These are phyloP conservation scores for Ophioninae sp. DNA, from an alignment of 2,888 invertebrate genomes.

Conservation along the genomic window DNA sequence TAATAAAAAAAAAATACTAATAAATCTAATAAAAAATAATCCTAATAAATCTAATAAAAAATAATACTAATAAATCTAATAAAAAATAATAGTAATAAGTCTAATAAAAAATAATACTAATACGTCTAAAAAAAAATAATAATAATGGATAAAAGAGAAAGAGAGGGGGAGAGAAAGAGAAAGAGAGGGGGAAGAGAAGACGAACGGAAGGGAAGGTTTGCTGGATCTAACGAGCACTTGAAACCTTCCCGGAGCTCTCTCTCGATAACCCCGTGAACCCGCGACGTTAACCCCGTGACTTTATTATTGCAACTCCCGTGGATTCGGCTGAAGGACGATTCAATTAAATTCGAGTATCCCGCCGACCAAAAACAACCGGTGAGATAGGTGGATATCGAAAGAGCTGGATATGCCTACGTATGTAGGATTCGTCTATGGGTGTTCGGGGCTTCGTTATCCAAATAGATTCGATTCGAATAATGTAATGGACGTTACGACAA, in stretches of 20 bases:
- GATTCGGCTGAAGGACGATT: constrained; percentile 49
- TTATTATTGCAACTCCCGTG: constrained; percentile 47
- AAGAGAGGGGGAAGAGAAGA: background rate
- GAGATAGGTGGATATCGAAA: background rate
- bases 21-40: too few species aligned
- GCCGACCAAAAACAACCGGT: constrained; percentile 9
- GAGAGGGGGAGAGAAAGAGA: background rate
- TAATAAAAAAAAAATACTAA: too few species aligned
- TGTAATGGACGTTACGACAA: constrained; percentile 1
- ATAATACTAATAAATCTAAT: too few species aligned
- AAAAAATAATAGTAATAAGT: too few species aligned
- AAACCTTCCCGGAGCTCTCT: constrained; percentile 22
- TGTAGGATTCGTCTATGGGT: constrained; percentile 17
- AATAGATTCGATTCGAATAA: constrained; percentile 65
- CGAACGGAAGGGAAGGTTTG: constrained; percentile 14
- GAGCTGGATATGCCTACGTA: constrained; percentile 17
- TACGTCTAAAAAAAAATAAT: too few species aligned
- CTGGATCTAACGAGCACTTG: constrained; percentile 53
- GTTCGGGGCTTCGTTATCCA: constrained; percentile 55
- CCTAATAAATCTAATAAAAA: too few species aligned
- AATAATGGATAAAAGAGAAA: background rate
- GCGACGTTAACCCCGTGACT: constrained; percentile 54
- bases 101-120: too few species aligned
- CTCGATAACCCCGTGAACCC: constrained; percentile 53
- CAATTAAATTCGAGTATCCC: constrained; percentile 56